Evolutionary conservation across 2,888 invertebrate species (phyloP).

Genomic region (Drosophila histrio): DNA sequence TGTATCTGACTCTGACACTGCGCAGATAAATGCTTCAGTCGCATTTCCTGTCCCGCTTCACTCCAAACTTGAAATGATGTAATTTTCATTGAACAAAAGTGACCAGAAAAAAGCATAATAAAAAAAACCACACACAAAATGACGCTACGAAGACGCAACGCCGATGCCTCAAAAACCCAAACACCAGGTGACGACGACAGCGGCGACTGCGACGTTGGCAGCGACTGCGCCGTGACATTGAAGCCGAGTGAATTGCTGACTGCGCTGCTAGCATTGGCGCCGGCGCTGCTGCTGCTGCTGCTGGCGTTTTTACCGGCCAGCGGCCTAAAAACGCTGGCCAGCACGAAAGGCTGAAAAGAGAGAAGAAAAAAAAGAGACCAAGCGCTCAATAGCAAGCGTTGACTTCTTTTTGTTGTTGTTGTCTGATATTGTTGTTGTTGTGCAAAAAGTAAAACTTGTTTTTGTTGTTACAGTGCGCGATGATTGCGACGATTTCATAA

Average conservation of each 20-base stretch:
- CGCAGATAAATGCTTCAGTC: slow-evolving; percentile 29
- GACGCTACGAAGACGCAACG: slow-evolving; percentile 59
- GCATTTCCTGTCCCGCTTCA: slow-evolving; percentile 63
- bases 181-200: slow-evolving; percentile 35
- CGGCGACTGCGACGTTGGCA: slow-evolving; percentile 1
- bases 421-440: slow-evolving; percentile 33
- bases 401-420: slow-evolving; percentile 55
- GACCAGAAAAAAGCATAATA: slow-evolving; percentile 51
- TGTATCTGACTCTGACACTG: slow-evolving; percentile 2
- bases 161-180: slow-evolving; percentile 28
- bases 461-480: slow-evolving; percentile 60
- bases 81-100: slow-evolving; percentile 65
- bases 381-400: slow-evolving; percentile 70
- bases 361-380: slow-evolving; percentile 59
- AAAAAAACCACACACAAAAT: slow-evolving; percentile 25
- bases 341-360: slow-evolving; percentile 22
- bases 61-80: slow-evolving; percentile 59
- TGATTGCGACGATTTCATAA: slow-evolving; percentile 70
- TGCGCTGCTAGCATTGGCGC: background rate
- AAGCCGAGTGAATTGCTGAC: slow-evolving; percentile 41
- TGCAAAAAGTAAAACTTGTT: slow-evolving; percentile 72
- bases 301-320: slow-evolving; percentile 42
- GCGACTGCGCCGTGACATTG: slow-evolving; percentile 72
- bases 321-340: slow-evolving; percentile 67
- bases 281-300: background rate